Conservation (phyloP, 2,888 invertebrate genomes). For the Microctonus aethiopoides region DNA sequence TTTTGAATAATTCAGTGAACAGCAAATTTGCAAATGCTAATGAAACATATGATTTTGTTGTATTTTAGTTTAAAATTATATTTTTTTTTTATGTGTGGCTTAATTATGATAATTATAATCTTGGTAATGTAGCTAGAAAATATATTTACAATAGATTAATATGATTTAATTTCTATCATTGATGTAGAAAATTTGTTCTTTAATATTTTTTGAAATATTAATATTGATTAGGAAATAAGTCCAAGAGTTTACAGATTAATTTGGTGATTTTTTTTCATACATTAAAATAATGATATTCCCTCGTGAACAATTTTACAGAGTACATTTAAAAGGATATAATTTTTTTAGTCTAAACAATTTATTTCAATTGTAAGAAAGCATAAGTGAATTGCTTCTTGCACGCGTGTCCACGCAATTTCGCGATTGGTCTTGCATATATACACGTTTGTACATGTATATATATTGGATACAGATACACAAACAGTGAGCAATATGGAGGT, state of each 20-base stretch:
- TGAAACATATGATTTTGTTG: too few relatives aligned
- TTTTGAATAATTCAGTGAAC: neutral
- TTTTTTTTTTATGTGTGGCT: too few relatives aligned
- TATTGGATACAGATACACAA: neutral
- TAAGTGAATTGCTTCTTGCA: conserved; percentile 31
- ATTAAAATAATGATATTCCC: neutral
- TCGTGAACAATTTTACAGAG: neutral
- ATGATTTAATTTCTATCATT: too few relatives aligned
- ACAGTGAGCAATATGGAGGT: neutral
- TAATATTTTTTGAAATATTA: too few relatives aligned
- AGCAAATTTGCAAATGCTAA: too few relatives aligned
- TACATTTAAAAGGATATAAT: neutral
- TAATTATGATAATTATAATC: too few relatives aligned
- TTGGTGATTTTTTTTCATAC: neutral
- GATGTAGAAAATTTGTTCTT: too few relatives aligned
- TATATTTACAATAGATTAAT: too few relatives aligned
- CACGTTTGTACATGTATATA: neutral
- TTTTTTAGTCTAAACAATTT: neutral
- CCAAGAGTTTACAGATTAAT: too few relatives aligned
- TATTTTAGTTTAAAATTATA: too few relatives aligned
- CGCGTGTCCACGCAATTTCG: conserved; percentile 32
- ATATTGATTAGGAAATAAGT: too few relatives aligned
- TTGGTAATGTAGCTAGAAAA: too few relatives aligned
- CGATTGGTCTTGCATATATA: conserved; percentile 22
- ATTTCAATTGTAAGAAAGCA: conserved; percentile 19